Conservation (phyloP, 2,113 vertebrate genomes). For the Gopherus evgoodei region DNA sequence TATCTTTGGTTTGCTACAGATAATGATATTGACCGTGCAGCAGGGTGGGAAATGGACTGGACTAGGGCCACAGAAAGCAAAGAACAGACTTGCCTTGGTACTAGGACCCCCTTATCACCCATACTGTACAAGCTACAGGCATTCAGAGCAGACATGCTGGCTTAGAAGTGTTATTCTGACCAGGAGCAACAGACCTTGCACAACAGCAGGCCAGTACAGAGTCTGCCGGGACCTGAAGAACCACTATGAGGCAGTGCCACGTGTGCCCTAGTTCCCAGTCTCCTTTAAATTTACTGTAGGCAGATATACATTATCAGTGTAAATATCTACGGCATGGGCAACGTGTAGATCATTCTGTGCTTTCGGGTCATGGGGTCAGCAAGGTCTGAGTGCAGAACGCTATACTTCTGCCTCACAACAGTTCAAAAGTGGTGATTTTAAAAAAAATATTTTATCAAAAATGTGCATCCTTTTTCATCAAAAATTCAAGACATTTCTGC, state of each 20-base stretch:
- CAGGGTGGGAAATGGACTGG: neutral
- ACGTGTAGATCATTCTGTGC: neutral
- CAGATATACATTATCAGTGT: fast-evolving
- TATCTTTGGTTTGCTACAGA: neutral
- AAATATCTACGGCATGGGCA: neutral
- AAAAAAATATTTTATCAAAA: conserved; percentile 6
- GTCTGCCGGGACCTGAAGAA: fast-evolving
- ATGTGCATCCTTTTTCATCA: neutral
- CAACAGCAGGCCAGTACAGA: neutral
- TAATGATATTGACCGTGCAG: neutral
- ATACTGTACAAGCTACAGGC: neutral
- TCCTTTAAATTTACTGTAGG: fast-evolving
- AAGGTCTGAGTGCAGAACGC: neutral
- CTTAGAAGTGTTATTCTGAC: neutral
- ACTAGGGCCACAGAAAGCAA: neutral
- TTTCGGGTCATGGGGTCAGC: neutral
- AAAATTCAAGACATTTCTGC: neutral
- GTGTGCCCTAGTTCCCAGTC: neutral
- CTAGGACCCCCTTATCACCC: neutral
- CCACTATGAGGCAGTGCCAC: fast-evolving
- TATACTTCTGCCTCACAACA: fast-evolving
- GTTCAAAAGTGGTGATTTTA: neutral
- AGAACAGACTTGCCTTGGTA: neutral
- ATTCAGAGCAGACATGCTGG: neutral
- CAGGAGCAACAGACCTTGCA: neutral